Conservation (phyloP, 2,797 vertebrate genomes). For the Falco naumanni region DNA sequence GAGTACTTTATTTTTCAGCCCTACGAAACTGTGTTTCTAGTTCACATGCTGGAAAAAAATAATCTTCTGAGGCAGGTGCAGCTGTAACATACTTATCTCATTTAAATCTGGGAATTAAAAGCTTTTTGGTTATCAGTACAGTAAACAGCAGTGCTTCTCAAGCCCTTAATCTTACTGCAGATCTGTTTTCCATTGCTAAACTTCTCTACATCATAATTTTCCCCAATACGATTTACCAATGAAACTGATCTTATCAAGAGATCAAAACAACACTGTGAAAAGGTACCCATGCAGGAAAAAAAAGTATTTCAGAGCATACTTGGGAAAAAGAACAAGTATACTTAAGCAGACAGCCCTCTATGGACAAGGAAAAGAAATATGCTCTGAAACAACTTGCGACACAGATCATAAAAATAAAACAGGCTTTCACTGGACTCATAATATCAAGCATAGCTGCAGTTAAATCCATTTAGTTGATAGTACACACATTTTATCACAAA, state of each 20-base stretch:
- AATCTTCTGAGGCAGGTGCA: neutral
- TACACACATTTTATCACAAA: neutral
- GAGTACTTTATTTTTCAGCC: neutral
- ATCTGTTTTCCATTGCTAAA: neutral
- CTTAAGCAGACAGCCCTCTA: neutral
- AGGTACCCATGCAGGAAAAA: neutral
- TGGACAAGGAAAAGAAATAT: neutral
- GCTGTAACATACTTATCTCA: neutral
- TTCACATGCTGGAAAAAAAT: neutral
- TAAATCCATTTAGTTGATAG: neutral
- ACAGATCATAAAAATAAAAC: neutral
- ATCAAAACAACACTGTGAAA: neutral
- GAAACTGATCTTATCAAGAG: neutral
- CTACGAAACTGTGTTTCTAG: neutral
- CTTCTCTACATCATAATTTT: neutral
- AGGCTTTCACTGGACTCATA: neutral
- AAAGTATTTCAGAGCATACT: neutral
- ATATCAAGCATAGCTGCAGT: neutral
- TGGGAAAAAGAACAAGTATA: neutral
- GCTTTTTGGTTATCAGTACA: neutral
- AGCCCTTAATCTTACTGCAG: neutral
- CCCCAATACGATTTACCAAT: neutral
- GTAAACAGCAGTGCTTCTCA: neutral
- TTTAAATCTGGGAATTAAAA: slow-evolving; percentile 1
- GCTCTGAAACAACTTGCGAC: neutral